A percentile compares a stretch with the other conserved stretches of the same genome.
These are phyloP conservation scores for Phyllopteryx taeniolatus DNA, from an alignment of 2,113 vertebrate genomes.

Conservation along the genomic window DNA sequence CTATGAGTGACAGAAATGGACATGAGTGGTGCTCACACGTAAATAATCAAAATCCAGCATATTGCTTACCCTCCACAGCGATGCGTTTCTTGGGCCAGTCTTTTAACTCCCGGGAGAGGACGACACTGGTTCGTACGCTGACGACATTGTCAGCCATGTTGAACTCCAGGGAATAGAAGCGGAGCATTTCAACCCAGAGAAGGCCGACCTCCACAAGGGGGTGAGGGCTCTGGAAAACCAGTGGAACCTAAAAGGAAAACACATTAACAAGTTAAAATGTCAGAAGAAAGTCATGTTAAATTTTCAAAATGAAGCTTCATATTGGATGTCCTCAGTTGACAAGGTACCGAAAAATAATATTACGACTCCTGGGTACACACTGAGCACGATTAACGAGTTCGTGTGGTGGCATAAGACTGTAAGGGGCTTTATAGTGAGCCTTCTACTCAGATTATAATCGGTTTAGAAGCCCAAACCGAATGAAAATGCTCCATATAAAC, in stretches of 20 bases:
- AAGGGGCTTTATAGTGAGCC: no score
- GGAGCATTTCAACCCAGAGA: conserved; percentile 90
- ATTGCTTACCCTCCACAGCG: conserved; percentile 86
- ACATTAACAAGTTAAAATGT: background rate
- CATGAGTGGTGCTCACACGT: background rate
- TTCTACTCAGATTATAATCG: no score
- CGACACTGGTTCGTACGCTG: conserved; percentile 80
- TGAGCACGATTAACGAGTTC: no score
- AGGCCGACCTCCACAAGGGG: conserved; percentile 74
- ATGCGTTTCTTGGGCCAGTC: conserved; percentile 95
- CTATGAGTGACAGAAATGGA: conserved; percentile 59
- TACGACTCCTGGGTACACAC: no score
- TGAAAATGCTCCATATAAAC: no score
- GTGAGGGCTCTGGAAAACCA: conserved; percentile 74
- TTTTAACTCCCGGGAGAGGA: conserved; percentile 84
- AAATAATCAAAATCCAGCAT: background rate
- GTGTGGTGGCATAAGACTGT: no score
- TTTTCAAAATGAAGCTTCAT: background rate
- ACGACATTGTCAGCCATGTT: conserved; percentile 84
- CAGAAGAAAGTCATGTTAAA: background rate
- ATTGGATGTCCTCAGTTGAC: no score
- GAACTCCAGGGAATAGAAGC: conserved; percentile 92
- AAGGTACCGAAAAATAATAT: no score
- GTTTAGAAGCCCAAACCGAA: no score
- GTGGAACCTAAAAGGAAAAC: conserved; percentile 71